These are phyloP conservation scores for Microtus richardsoni DNA, from an alignment of 2,113 vertebrate species.

Conservation along the genomic window DNA sequence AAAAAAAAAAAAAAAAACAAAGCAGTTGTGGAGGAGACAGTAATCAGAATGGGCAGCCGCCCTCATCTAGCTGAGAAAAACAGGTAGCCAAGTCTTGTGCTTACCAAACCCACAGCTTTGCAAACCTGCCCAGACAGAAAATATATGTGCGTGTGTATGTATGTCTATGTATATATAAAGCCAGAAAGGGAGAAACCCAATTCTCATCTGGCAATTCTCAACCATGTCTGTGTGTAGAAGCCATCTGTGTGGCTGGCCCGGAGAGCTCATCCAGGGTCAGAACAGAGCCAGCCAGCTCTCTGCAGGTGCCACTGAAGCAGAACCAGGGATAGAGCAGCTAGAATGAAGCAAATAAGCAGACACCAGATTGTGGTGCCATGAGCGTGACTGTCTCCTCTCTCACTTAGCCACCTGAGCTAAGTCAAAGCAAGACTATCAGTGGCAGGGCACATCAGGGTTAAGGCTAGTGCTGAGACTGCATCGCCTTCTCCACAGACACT, in stretches of 20 bases:
- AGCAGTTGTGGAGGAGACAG: neutral
- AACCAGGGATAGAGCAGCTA: neutral
- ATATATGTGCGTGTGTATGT: too few relatives aligned
- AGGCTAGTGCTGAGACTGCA: neutral
- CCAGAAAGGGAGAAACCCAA: neutral
- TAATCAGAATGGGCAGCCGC: too few relatives aligned
- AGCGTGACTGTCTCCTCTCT: neutral
- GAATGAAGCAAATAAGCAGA: neutral
- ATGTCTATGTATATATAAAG: neutral
- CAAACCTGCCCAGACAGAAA: slow-evolving; percentile 13
- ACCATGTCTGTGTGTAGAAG: neutral
- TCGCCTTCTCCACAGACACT: neutral
- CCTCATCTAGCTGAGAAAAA: neutral
- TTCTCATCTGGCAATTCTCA: neutral
- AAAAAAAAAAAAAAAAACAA: neutral
- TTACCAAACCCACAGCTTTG: slow-evolving; percentile 13
- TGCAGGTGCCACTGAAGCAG: neutral
- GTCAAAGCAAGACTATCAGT: neutral
- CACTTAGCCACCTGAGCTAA: neutral
- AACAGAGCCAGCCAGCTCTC: neutral
- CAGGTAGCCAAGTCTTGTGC: neutral
- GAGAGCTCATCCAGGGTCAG: neutral
- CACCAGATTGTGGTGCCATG: too few relatives aligned
- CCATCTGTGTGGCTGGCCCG: neutral
- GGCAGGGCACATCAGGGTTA: neutral